phyloP scores from a whole-genome alignment of 2,888 invertebrate genomes.

The Scelioninae gen. 2 region DNA sequence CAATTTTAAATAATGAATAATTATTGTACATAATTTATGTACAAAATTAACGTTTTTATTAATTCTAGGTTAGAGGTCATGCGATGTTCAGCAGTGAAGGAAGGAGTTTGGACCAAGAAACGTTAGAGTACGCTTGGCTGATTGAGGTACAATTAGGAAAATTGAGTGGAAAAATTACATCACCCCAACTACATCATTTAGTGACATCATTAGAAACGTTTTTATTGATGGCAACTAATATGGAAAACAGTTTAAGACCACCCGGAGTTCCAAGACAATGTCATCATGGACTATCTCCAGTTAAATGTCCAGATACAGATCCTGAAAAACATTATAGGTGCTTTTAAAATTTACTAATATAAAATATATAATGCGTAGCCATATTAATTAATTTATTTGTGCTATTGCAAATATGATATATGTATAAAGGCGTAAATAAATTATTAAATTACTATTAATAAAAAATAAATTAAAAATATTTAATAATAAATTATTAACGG shows the following conservation, averaged over 20 bases:
- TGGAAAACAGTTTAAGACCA: constrained; percentile 92
- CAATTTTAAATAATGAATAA: no score
- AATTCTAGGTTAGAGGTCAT: constrained; percentile 91
- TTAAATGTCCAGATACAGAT: constrained; percentile 83
- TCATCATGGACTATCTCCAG: constrained; percentile 85
- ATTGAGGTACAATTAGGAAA: constrained; percentile 96
- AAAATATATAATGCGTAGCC: no score
- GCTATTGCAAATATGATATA: no score
- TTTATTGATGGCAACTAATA: constrained; percentile 88
- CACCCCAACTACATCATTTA: constrained; percentile 92
- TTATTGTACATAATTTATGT: no score
- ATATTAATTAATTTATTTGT: no score
- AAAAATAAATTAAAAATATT: no score
- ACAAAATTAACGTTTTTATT: no score
- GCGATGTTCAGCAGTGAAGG: constrained; percentile 97
- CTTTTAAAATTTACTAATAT: no score
- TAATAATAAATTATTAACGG: no score
- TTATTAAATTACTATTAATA: no score
- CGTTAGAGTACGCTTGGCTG: constrained; percentile 98
- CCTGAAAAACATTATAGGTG: constrained; percentile 82
- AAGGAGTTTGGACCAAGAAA: constrained; percentile 92
- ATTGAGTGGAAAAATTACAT: constrained; percentile 91
- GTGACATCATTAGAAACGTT: constrained; percentile 93
- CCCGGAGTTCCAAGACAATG: constrained; percentile 88
- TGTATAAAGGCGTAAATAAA: no score